These are phyloP conservation scores for Hemitrygon akajei DNA, from an alignment of 2,797 vertebrate species.

Conservation along the genomic window DNA sequence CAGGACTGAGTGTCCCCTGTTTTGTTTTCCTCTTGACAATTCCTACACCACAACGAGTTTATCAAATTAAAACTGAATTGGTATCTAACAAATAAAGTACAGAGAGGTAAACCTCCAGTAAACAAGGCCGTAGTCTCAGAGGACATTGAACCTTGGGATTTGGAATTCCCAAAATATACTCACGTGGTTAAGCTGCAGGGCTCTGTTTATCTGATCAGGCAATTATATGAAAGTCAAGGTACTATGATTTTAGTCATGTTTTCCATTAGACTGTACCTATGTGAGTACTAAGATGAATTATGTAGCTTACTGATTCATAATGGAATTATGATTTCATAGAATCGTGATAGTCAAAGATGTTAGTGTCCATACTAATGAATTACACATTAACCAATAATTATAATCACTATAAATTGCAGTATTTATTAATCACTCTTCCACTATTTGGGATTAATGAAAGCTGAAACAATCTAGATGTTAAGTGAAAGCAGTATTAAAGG, in stretches of 20 bases:
- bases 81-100: background rate
- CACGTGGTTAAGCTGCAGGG: background rate
- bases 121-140: conserved; percentile 12
- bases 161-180: background rate
- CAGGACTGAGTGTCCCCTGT: background rate
- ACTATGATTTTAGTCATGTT: background rate
- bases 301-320: background rate
- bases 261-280: background rate
- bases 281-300: background rate
- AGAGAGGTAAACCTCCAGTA: background rate
- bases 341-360: too few species aligned
- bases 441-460: background rate
- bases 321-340: background rate
- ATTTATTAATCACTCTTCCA: background rate
- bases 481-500: background rate
- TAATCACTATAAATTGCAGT: too few species aligned
- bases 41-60: background rate
- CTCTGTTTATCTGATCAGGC: conserved; percentile 8
- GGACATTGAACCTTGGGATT: background rate
- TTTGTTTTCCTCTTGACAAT: too few species aligned
- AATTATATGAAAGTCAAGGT: background rate
- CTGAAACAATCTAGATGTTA: background rate
- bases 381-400: too few species aligned
- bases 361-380: background rate
- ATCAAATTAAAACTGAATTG: background rate